Percentiles rank a stretch among this genome's conserved stretches.
Conservation (phyloP, 2,888 invertebrate species). For the Drymonia ruficornis region DNA sequence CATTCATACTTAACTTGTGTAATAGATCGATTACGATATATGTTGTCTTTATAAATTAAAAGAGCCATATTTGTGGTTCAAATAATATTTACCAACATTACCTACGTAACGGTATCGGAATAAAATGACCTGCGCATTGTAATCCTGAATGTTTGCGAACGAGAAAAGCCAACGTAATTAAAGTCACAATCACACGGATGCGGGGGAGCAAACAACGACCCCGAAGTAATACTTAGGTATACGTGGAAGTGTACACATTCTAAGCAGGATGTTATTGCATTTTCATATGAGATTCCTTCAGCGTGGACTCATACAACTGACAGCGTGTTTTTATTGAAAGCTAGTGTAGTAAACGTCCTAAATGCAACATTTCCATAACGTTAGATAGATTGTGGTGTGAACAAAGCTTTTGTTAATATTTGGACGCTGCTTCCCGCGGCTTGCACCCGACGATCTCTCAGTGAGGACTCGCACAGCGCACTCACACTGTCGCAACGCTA, state of each 20-base stretch:
- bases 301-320: not conserved
- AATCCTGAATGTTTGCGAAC: conserved; percentile 24
- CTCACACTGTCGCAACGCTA: conserved; percentile 78
- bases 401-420: conserved; percentile 72
- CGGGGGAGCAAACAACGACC: conserved; percentile 26
- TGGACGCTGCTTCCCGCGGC: conserved; percentile 55
- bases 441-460: conserved; percentile 61
- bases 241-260: conserved; percentile 23
- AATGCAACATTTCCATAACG: conserved; percentile 48
- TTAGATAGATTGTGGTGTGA: conserved; percentile 49
- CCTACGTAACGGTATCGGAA: not conserved
- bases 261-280: not conserved
- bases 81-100: not conserved
- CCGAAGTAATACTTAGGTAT: conserved; percentile 30
- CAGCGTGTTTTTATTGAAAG: not conserved
- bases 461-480: conserved; percentile 70
- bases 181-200: conserved; percentile 31
- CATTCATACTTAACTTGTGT: conserved; percentile 11
- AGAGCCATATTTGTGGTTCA: not conserved
- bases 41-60: not conserved
- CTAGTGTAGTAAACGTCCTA: conserved; percentile 16
- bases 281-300: not conserved
- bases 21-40: conserved; percentile 1
- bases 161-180: conserved; percentile 33
- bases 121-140: conserved; percentile 11